Conservation (phyloP, 2,797 vertebrate genomes). For the Argya squamiceps region DNA sequence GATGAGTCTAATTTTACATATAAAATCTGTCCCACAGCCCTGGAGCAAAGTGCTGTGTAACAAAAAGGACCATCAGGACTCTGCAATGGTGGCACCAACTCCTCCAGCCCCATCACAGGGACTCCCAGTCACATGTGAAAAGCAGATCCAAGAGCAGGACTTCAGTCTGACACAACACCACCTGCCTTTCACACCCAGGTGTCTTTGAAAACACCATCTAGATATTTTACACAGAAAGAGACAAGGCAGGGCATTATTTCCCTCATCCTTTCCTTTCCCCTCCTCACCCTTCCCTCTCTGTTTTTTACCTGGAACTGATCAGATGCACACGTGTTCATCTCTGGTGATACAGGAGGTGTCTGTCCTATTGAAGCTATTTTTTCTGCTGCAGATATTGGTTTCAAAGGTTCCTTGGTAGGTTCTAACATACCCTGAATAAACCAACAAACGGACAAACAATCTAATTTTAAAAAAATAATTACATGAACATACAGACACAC, state of each 20-base stretch:
- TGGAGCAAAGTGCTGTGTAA: background rate
- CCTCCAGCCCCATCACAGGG: background rate
- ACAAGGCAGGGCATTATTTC: background rate
- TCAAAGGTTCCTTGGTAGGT: constrained; percentile 90
- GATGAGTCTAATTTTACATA: background rate
- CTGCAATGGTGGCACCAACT: background rate
- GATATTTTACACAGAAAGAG: background rate
- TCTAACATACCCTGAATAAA: constrained; percentile 88
- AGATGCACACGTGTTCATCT: constrained; percentile 80
- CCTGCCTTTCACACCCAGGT: background rate
- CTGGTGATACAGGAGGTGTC: constrained; percentile 78
- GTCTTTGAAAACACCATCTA: background rate
- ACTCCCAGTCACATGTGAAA: constrained; percentile 12
- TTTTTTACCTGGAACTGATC: constrained; percentile 88
- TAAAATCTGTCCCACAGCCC: background rate
- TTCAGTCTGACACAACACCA: background rate
- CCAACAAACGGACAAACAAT: background rate
- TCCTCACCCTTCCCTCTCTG: background rate
- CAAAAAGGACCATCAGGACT: background rate
- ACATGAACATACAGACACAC: background rate
- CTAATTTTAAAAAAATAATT: background rate
- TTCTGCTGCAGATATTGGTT: constrained; percentile 84
- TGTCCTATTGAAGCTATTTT: constrained; percentile 84
- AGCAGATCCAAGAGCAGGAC: constrained; percentile 22
- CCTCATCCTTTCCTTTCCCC: background rate